Evolutionary conservation across 2,888 invertebrate genomes (phyloP).

Genomic region (Epirrhoe alternata): DNA sequence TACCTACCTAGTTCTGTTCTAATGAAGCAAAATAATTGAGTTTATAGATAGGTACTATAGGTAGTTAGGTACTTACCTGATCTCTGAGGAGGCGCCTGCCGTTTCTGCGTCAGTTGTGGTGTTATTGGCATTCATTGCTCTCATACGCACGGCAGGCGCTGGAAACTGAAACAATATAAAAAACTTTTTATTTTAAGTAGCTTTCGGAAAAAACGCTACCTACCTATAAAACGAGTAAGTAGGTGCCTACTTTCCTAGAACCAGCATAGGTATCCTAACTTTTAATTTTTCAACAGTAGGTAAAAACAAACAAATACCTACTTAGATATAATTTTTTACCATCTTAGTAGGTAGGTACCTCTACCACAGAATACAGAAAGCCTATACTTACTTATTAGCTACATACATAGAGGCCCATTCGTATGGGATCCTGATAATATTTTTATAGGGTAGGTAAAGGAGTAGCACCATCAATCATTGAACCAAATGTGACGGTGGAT

Average conservation of each 20-base stretch:
- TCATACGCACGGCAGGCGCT: constrained; percentile 60
- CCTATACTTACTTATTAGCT: no score
- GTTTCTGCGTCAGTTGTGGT: constrained; percentile 17
- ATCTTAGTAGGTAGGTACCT: no score
- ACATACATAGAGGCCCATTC: constrained; percentile 17
- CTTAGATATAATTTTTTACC: constrained; percentile 6
- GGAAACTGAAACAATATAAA: constrained; percentile 63
- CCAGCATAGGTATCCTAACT: no score
- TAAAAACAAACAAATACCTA: constrained; percentile 1
- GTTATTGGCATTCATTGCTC: constrained; percentile 46
- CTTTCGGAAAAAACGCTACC: no score
- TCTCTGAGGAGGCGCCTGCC: constrained; percentile 4
- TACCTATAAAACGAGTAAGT: no score
- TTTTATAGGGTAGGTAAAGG: constrained; percentile 26
- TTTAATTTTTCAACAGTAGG: no score
- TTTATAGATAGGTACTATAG: no score
- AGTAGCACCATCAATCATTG: constrained; percentile 44
- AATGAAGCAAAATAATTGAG: no score
- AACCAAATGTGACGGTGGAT: constrained; percentile 33
- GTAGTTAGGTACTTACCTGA: constrained; percentile 13
- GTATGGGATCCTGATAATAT: constrained; percentile 19
- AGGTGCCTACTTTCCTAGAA: no score
- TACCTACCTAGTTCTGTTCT: no score
- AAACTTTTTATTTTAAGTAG: not conserved
- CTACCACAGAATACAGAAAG: no score